A percentile compares a stretch with the other conserved stretches of the same genome.
phyloP scores from a whole-genome alignment of 2,888 invertebrate species.

The Eilema sororculum region DNA sequence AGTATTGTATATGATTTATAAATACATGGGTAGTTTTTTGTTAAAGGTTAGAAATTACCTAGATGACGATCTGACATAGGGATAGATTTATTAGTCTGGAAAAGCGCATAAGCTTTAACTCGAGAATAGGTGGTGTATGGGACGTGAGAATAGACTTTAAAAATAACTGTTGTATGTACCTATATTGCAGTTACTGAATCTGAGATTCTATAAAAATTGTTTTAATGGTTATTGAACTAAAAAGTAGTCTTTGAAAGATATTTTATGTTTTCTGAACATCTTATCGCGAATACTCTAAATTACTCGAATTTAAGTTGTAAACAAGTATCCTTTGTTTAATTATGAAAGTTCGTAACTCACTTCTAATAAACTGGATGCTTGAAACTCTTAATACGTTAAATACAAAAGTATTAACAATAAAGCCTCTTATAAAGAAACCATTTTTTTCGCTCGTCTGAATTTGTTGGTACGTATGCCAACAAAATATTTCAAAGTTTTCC shows the following conservation, averaged over 20 bases:
- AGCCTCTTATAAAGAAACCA: neutral
- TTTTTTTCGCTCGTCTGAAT: neutral
- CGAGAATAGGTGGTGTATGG: too few relatives aligned
- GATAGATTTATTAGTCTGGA: too few relatives aligned
- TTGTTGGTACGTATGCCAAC: neutral
- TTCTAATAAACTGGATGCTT: slow-evolving; percentile 23
- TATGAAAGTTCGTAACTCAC: slow-evolving; percentile 39
- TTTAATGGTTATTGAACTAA: neutral
- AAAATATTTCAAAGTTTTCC: slow-evolving; percentile 1
- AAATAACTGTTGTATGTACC: too few relatives aligned
- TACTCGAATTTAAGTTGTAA: slow-evolving; percentile 23
- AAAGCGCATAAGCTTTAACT: too few relatives aligned
- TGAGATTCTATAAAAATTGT: too few relatives aligned
- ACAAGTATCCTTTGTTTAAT: slow-evolving; percentile 40
- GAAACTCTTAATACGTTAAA: slow-evolving; percentile 19
- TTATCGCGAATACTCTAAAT: slow-evolving; percentile 18
- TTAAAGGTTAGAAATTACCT: too few relatives aligned
- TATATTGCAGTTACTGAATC: too few relatives aligned
- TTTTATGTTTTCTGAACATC: neutral
- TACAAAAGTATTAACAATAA: slow-evolving; percentile 19
- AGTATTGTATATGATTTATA: neutral
- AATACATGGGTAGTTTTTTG: neutral
- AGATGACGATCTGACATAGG: too few relatives aligned
- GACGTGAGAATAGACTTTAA: too few relatives aligned
- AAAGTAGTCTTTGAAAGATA: slow-evolving; percentile 7